Percentiles rank a stretch among this genome's conserved stretches.
Conservation (phyloP, 2,113 vertebrate species). For the Ptilorrhoa leucosticta region DNA sequence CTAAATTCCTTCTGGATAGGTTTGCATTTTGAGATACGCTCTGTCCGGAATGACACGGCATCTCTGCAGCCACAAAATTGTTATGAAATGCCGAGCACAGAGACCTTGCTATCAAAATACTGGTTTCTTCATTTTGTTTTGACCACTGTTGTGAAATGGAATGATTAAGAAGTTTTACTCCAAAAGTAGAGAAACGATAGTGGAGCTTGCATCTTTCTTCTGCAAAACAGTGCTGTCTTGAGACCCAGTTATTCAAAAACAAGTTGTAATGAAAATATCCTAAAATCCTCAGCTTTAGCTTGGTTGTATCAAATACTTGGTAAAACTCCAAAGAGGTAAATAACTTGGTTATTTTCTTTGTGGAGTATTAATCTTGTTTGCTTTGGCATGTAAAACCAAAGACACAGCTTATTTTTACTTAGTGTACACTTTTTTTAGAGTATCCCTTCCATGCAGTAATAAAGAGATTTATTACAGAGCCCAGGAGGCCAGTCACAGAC, state of each 20-base stretch:
- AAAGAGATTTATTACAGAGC: not conserved
- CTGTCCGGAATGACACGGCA: fast-evolving
- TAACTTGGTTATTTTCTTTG: slow-evolving; percentile 30
- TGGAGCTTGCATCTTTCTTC: not conserved
- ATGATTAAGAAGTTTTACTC: not conserved
- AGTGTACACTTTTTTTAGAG: not conserved
- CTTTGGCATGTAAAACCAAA: slow-evolving; percentile 11
- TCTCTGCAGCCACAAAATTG: not conserved
- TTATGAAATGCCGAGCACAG: not conserved
- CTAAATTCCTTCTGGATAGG: not conserved
- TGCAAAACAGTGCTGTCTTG: not conserved
- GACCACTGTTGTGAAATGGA: not conserved
- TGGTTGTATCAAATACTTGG: slow-evolving; percentile 38
- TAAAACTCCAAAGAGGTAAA: slow-evolving; percentile 33
- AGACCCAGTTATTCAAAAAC: not conserved
- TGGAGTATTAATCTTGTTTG: slow-evolving; percentile 26
- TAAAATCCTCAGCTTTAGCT: not conserved
- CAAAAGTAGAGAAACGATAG: not conserved
- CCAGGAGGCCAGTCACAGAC: not conserved
- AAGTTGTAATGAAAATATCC: slow-evolving; percentile 8
- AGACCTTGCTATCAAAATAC: not conserved
- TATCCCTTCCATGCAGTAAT: not conserved
- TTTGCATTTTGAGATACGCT: not conserved
- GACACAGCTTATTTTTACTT: slow-evolving; percentile 15
- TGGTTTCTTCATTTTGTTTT: not conserved